Percentiles rank a stretch among this genome's conserved stretches.
Evolutionary conservation across 2,888 invertebrate species (phyloP).

Genomic region (Spodoptera littoralis): DNA sequence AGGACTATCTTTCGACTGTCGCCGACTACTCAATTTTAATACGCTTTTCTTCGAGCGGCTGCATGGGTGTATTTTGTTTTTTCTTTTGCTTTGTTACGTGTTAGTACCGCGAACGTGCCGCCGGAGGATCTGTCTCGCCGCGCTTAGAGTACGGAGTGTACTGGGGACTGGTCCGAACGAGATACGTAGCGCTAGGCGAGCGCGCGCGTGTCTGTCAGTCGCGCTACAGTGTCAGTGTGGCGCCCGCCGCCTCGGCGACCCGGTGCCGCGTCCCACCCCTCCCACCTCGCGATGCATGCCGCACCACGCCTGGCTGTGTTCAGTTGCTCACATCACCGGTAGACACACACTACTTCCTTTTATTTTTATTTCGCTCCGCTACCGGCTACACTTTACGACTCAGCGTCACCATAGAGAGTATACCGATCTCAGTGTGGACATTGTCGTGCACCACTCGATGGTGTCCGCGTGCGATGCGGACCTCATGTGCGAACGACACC

Average conservation of each 20-base stretch:
- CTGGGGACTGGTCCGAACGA: conserved; percentile 76
- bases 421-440: conserved; percentile 85
- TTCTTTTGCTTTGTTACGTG: conserved; percentile 88
- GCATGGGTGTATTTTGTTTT: conserved; percentile 87
- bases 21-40: conserved; percentile 71
- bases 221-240: conserved; percentile 56
- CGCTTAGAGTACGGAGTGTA: conserved; percentile 73
- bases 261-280: conserved; percentile 82
- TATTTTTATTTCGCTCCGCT: conserved; percentile 86
- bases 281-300: conserved; percentile 85
- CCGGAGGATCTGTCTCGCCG: conserved; percentile 77
- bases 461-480: conserved; percentile 78
- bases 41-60: conserved; percentile 79
- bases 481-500: conserved; percentile 84
- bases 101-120: conserved; percentile 80
- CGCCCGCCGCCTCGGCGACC: conserved; percentile 66
- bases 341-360: conserved; percentile 86
- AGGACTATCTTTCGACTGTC: conserved; percentile 72
- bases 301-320: conserved; percentile 89
- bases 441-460: conserved; percentile 88
- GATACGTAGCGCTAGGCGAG: conserved; percentile 63
- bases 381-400: conserved; percentile 83
- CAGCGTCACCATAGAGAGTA: conserved; percentile 82
- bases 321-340: conserved; percentile 88
- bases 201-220: conserved; percentile 32